Conservation (phyloP, 2,113 vertebrate species). For the Amazona guildingii region DNA sequence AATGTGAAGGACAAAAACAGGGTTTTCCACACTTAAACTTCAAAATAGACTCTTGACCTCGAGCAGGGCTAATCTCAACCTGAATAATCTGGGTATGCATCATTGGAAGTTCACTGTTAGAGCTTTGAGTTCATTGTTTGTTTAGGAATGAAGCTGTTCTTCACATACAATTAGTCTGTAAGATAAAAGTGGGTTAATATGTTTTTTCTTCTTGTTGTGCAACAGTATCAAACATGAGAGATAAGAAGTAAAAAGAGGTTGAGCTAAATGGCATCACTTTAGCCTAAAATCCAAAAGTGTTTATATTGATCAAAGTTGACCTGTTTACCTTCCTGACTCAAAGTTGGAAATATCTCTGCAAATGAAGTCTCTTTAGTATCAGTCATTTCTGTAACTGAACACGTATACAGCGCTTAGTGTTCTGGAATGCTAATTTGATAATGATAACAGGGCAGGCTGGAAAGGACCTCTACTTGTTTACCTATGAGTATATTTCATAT, state of each 20-base stretch:
- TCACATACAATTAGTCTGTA: slow-evolving; percentile 5
- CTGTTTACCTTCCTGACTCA: slow-evolving; percentile 28
- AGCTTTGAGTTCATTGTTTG: not conserved
- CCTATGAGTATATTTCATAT: not conserved
- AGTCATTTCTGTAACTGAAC: slow-evolving; percentile 17
- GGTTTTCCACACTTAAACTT: not conserved
- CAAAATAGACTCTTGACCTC: not conserved
- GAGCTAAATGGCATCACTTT: not conserved
- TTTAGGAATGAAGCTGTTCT: not conserved
- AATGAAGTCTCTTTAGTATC: slow-evolving; percentile 35
- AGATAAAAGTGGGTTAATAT: not conserved
- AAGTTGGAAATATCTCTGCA: slow-evolving; percentile 37
- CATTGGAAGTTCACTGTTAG: not conserved
- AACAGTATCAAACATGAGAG: not conserved
- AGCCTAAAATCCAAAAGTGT: not conserved
- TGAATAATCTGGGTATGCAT: not conserved
- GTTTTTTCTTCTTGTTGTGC: not conserved
- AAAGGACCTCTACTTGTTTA: not conserved
- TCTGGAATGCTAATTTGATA: not conserved
- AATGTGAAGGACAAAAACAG: not conserved
- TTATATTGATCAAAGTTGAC: slow-evolving; percentile 59
- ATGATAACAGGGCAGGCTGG: not conserved
- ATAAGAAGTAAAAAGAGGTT: not conserved
- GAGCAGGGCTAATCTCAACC: not conserved
- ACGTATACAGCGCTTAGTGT: not conserved